Conservation (phyloP, 2,888 invertebrate species). For the Agrypnus murinus region DNA sequence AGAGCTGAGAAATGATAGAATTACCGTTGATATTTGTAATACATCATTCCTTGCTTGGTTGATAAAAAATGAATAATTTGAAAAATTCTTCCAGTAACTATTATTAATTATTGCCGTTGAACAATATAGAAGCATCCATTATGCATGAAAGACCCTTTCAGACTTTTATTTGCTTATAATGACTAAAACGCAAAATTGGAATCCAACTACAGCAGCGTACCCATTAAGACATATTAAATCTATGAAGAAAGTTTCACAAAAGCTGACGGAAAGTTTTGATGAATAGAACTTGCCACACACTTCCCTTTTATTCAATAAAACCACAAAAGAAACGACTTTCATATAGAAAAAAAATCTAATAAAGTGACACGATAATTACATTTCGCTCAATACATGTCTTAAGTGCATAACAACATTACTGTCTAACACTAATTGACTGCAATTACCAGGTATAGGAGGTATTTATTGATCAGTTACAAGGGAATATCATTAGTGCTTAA, state of each 20-base stretch:
- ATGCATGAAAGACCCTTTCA: no score
- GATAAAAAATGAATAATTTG: no score
- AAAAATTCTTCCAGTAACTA: no score
- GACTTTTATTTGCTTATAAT: no score
- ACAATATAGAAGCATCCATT: no score
- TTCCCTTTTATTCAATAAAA: neutral
- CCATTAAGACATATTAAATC: conserved; percentile 1
- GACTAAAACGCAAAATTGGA: no score
- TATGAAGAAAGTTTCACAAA: neutral
- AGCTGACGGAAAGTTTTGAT: neutral
- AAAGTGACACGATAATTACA: conserved; percentile 1
- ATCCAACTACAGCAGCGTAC: neutral
- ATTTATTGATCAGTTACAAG: neutral
- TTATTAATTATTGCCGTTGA: no score
- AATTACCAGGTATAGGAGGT: neutral
- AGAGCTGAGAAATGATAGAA: no score
- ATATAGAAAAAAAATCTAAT: conserved; percentile 11
- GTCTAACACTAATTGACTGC: neutral
- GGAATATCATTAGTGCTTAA: no score
- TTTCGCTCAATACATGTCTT: conserved; percentile 3
- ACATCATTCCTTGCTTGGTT: no score
- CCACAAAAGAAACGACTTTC: conserved; percentile 4
- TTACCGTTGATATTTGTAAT: no score
- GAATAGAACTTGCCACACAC: conserved; percentile 1
- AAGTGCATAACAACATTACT: conserved; percentile 18